Evolutionary conservation across 1,140 invertebrate species (phyloP).

Genomic region (Hermatobates lingyangjiaoensis): DNA sequence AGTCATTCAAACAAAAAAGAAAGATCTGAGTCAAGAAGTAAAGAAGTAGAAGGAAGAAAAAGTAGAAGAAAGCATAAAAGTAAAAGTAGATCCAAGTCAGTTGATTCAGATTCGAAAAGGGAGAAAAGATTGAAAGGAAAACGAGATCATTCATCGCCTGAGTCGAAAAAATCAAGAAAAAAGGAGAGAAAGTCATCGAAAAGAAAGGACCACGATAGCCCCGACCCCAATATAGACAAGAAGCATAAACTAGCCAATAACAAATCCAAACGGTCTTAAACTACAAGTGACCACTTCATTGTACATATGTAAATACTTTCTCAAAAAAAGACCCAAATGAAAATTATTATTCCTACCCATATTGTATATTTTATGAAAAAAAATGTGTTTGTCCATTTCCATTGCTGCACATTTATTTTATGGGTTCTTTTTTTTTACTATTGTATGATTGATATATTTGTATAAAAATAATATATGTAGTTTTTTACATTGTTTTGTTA

Average conservation of each 20-base stretch:
- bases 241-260: not conserved
- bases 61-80: not conserved
- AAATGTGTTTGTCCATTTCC: too few species aligned
- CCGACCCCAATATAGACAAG: not conserved
- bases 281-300: too few species aligned
- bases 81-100: not conserved
- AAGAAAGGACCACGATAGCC: not conserved
- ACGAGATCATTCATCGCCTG: not conserved
- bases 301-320: too few species aligned
- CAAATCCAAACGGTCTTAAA: not conserved
- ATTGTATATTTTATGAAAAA: too few species aligned
- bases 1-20: not conserved
- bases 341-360: too few species aligned
- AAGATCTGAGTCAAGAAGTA: not conserved
- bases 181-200: not conserved
- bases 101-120: not conserved
- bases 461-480: too few species aligned
- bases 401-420: too few species aligned
- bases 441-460: too few species aligned
- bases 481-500: too few species aligned
- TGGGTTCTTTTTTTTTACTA: too few species aligned
- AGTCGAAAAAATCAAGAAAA: not conserved
- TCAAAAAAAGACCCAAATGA: too few species aligned
- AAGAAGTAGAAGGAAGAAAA: not conserved
- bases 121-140: not conserved